Base-by-base conservation (phyloP, 2,888 invertebrate species). In the Plagodis pulveraria region DNA sequence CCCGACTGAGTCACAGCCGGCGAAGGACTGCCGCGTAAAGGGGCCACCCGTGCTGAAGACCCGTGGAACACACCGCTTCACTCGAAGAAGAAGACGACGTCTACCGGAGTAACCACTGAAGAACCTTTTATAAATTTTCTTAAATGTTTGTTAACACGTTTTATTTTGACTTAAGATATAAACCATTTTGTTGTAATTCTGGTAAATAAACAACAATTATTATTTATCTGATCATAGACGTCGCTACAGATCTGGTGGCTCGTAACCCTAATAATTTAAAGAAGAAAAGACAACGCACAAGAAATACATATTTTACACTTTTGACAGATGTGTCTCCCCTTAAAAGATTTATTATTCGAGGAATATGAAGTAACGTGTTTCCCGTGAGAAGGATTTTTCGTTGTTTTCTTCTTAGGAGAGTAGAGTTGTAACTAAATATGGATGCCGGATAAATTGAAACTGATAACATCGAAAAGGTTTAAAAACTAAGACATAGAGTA, bases 231-330 rank as follows among this genome's bases (percentile, higher is more conserved):
- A 55, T 42, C 0, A 22, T 12, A 34, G 32, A 38, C 47, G 38
- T 5, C 2, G 36, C 8, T 36, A 38, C 40, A 52, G n/a, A 10
- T 11, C 38, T 11, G 8, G 38, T 33, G 41, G 22, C 32, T 32
- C 47, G 10, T 34, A 50, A 54, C 51, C 54, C 50, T 50, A 56
- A 50, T 54, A 56, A 60, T 56, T 59, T 63, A 50, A 51, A 41
- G 60, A 65, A 56, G 57, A 48, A 55, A 56, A 62, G 49, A 56
- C 53, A 22, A 22, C 22, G 57, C 87, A 83, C 87, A 86, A 87
- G 86, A 84, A 86, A 91, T 87, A 88, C 86, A 89, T 91, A 89
- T 89, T 91, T 91, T 89, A 91, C 81, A 87, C 80, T 90, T 91
- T 87, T 91, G 91, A 91, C 91, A 91, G 85, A 89, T 89, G 86